Evolutionary conservation across 2,888 invertebrate genomes (phyloP).

Genomic region (Schrankia costaestrigalis): DNA sequence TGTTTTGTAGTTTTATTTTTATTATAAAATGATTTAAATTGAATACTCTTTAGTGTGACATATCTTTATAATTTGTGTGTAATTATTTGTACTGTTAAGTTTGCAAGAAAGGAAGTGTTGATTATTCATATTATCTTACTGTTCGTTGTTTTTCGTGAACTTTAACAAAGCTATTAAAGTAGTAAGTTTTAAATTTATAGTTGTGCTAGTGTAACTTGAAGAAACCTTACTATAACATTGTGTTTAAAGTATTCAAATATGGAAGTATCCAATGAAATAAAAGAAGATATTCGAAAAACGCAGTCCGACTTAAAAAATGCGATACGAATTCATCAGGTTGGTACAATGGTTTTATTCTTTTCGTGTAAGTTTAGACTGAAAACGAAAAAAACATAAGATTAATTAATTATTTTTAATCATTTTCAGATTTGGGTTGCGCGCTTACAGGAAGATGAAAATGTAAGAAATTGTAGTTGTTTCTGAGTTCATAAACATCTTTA

Average conservation of each 20-base stretch:
- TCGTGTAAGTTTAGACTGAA: constrained; percentile 6
- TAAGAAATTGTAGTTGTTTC: constrained; percentile 49
- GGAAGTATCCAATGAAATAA: constrained; percentile 83
- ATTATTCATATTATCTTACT: no score
- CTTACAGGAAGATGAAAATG: constrained; percentile 78
- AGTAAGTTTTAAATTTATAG: no score
- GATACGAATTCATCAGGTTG: constrained; percentile 83
- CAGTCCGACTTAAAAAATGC: constrained; percentile 83
- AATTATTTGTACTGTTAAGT: no score
- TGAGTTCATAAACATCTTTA: no score
- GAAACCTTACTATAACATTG: background rate
- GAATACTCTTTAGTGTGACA: no score
- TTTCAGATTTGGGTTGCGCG: constrained; percentile 79
- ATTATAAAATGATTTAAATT: no score
- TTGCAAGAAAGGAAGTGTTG: no score
- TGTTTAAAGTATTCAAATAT: constrained; percentile 37
- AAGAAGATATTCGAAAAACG: constrained; percentile 81
- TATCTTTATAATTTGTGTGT: no score
- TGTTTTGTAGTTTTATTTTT: no score
- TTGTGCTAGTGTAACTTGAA: no score
- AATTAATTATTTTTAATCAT: constrained; percentile 14
- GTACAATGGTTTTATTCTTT: constrained; percentile 27
- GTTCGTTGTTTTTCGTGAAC: no score
- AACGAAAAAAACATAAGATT: constrained; percentile 3
- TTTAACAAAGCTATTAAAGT: no score